Conservation (phyloP, 2,797 vertebrate species). For the Jordanella pulchra region DNA sequence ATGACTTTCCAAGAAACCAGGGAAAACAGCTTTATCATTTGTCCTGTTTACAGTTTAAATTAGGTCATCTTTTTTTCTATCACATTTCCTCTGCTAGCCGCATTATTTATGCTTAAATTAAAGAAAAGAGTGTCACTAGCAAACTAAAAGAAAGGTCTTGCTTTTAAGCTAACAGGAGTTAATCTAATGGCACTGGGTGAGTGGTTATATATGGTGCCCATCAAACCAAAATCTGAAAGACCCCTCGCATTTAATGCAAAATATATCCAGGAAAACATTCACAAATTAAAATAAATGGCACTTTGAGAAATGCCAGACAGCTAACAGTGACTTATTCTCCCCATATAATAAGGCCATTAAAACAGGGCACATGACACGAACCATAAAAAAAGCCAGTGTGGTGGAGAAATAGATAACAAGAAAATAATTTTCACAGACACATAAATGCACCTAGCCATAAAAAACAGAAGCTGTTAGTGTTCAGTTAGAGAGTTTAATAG, state of each 20-base stretch:
- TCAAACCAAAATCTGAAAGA: constrained; percentile 3
- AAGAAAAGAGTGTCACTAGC: too few relatives aligned
- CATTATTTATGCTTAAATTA: too few relatives aligned
- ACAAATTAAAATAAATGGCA: constrained; percentile 33
- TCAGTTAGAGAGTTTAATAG: constrained; percentile 50
- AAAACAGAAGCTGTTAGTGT: constrained; percentile 54
- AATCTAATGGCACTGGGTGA: not conserved
- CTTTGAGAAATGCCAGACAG: constrained; percentile 34
- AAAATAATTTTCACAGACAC: constrained; percentile 42
- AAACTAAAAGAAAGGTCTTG: not conserved
- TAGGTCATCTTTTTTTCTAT: too few relatives aligned
- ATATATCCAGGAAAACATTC: constrained; percentile 40
- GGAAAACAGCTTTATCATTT: not conserved
- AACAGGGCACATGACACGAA: constrained; percentile 45
- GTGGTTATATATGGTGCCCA: not conserved
- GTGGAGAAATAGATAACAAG: constrained; percentile 41
- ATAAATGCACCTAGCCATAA: constrained; percentile 33
- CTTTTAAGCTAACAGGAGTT: not conserved
- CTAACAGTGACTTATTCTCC: constrained; percentile 53
- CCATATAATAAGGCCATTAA: constrained; percentile 56
- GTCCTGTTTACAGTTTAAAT: not conserved
- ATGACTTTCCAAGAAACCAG: not conserved
- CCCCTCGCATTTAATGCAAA: not conserved
- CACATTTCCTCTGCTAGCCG: too few relatives aligned
- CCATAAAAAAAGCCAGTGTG: constrained; percentile 52